Conservation (phyloP, 2,888 invertebrate species). For the Drosophila acutilabella region DNA sequence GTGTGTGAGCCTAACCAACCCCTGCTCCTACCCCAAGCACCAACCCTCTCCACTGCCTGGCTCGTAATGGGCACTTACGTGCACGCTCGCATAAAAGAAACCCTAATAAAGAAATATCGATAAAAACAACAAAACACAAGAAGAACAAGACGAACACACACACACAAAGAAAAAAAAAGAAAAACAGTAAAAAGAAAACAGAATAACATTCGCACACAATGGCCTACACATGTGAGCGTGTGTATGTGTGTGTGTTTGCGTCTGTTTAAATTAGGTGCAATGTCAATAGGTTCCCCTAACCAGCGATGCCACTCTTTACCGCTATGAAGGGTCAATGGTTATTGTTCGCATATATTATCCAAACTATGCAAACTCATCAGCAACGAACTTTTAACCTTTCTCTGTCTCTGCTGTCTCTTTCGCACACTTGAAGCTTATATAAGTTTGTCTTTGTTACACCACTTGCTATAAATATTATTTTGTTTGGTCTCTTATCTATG, state of each 20-base stretch:
- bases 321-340: slow-evolving; percentile 47
- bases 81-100: slow-evolving; percentile 79
- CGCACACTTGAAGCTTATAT: slow-evolving; percentile 10
- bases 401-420: slow-evolving; percentile 18
- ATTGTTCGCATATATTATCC: slow-evolving; percentile 21
- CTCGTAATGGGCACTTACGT: slow-evolving; percentile 73
- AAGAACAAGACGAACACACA: slow-evolving; percentile 14
- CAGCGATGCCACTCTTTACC: slow-evolving; percentile 5
- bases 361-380: slow-evolving; percentile 53
- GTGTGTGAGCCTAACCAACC: slow-evolving; percentile 18
- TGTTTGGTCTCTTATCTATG: slow-evolving; percentile 25
- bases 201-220: slow-evolving; percentile 28
- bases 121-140: slow-evolving; percentile 68
- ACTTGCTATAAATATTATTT: too few relatives aligned
- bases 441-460: slow-evolving; percentile 21
- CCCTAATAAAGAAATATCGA: slow-evolving; percentile 79
- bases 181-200: slow-evolving; percentile 46
- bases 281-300: slow-evolving; percentile 50
- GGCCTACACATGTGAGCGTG: slow-evolving; percentile 2
- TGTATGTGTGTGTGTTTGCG: slow-evolving; percentile 26
- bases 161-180: slow-evolving; percentile 35
- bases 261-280: slow-evolving; percentile 68
- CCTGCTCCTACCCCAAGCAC: slow-evolving; percentile 1
- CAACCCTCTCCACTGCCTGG: slow-evolving; percentile 4
- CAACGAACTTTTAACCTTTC: slow-evolving; percentile 27